phyloP scores from a whole-genome alignment of 2,113 vertebrate species.

The Tachysurus fulvidraco region DNA sequence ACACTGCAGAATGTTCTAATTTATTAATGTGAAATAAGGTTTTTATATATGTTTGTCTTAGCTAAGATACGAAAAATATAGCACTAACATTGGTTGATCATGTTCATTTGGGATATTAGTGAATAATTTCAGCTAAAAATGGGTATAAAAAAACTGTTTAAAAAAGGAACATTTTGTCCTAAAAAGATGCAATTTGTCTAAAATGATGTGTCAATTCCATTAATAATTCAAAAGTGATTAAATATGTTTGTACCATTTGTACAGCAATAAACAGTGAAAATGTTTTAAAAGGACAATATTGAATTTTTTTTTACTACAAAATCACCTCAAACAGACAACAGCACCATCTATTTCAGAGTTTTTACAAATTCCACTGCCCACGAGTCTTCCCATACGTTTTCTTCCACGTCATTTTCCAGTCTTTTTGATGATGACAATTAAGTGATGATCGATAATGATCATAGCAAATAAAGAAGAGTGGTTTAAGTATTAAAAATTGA shows the following conservation, averaged over 20 bases:
- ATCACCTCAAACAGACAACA: too few relatives aligned
- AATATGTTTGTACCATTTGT: not conserved
- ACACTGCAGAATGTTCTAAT: not conserved
- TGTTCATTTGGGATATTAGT: not conserved
- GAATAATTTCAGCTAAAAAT: not conserved
- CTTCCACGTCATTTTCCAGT: not conserved
- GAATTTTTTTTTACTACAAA: too few relatives aligned
- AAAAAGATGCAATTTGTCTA: not conserved
- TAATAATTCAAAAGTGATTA: not conserved
- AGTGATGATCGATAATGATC: not conserved
- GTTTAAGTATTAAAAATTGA: not conserved
- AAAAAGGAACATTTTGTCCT: not conserved
- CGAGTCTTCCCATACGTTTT: not conserved
- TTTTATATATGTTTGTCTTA: not conserved
- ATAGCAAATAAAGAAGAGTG: not conserved
- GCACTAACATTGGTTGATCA: not conserved
- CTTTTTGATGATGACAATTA: not conserved
- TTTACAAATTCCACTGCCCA: not conserved
- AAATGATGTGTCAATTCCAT: not conserved
- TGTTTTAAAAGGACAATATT: too few relatives aligned
- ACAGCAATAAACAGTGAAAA: not conserved
- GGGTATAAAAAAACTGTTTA: not conserved
- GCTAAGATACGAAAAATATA: not conserved
- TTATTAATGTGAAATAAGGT: not conserved
- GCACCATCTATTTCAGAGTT: not conserved